Base-by-base conservation (phyloP, 2,888 invertebrate species). In the Acanthopleura granulata region DNA sequence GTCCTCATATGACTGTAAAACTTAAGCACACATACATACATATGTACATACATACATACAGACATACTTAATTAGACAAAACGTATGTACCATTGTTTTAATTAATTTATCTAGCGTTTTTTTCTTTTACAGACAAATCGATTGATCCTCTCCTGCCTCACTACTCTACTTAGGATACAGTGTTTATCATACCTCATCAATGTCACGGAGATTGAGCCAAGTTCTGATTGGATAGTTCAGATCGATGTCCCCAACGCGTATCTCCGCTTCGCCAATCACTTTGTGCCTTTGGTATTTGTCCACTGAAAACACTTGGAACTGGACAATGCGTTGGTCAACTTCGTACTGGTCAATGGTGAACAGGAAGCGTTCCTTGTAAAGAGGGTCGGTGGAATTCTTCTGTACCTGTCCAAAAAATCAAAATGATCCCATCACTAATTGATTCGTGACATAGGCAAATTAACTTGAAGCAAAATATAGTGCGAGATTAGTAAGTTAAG, bases 151-250 rank as follows among this genome's bases (percentile, higher is more conserved):
- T n/a, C n/a, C n/a, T n/a, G 3, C 29, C 62, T 14, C 18, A 30
- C 25, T 27, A 40, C 1, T 15, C n/a, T 62, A 15, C 62, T 9
- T 27, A 62, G 25, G 16, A 27, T 29, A 62, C 16, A 22, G 9
- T 16, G 29, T 62, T 70, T 11, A 70, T 57, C 12, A 57, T 88
- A 93, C 93, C 91, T 94, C 94, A 81, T 94, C 93, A 14, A 94
- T 94, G 86, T 95, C 95, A 0, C 94, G 93, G 1, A 95, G 91
- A 0, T 94, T 93, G 76, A 95, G 92, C 95, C 95, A 95, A n/a
- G 94, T 94, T 73, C 94, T 94, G 71, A 94, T 93, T 0, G 95
- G 94, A 57, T 93, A 93, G 71, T 93, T 90, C 14, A 94, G 90
- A 78, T 93, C 93, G 77, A 94, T 92, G 87, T 94, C 94, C 16